These are phyloP conservation scores for Norana najaformis DNA, from an alignment of 2,888 invertebrate species.

Conservation along the genomic window DNA sequence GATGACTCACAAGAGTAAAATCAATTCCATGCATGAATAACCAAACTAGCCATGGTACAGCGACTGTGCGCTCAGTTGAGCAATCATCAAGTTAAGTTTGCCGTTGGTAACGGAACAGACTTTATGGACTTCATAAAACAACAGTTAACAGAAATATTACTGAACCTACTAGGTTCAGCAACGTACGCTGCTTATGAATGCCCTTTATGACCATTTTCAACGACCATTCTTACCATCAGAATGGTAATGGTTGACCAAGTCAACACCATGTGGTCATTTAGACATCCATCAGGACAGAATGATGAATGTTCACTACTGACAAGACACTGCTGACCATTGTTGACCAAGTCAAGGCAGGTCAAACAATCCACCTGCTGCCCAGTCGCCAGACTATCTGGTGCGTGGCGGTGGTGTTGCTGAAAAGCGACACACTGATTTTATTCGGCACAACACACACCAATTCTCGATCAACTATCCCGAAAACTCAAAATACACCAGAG, in stretches of 20 bases:
- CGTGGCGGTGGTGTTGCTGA: not conserved
- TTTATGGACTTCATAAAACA: not conserved
- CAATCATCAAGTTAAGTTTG: not conserved
- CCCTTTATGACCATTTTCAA: not conserved
- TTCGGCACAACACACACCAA: not conserved
- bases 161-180: not conserved
- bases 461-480: not conserved
- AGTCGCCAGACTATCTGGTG: too few relatives aligned
- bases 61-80: not conserved
- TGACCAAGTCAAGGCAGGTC: not conserved
- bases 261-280: not conserved
- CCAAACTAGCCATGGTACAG: not conserved
- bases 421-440: not conserved
- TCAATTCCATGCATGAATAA: not conserved
- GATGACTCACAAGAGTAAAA: not conserved
- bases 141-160: not conserved
- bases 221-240: slow-evolving; percentile 17
- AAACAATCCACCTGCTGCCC: not conserved
- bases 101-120: not conserved
- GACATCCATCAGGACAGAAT: not conserved
- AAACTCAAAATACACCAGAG: not conserved
- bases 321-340: not conserved
- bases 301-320: not conserved
- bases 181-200: not conserved
- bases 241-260: not conserved